Conservation (phyloP, 2,888 invertebrate species). For the Leistus spinibarbis region DNA sequence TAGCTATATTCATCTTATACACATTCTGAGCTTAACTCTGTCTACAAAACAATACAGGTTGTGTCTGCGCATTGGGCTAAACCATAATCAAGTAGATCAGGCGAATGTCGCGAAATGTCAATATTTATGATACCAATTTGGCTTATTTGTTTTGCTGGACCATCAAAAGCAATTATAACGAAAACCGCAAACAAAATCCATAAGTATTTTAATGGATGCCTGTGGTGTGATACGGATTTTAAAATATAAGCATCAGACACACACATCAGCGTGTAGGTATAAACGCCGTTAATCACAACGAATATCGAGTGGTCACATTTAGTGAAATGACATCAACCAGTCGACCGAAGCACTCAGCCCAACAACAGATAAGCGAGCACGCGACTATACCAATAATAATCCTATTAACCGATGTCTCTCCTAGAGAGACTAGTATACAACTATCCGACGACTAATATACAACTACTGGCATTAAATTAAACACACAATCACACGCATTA, state of each 20-base stretch:
- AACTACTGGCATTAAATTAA: neutral
- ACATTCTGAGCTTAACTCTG: no score
- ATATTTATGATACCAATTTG: neutral
- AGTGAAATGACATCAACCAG: conserved; percentile 31
- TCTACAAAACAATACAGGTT: no score
- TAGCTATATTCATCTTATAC: no score
- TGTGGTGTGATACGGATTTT: conserved; percentile 19
- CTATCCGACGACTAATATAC: neutral
- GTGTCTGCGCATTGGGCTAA: no score
- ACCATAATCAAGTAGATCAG: no score
- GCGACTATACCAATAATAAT: conserved; percentile 38
- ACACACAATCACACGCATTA: neutral
- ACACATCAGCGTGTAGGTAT: neutral
- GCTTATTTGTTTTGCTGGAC: no score
- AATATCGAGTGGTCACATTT: conserved; percentile 36
- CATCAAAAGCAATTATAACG: neutral
- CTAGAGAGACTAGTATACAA: neutral
- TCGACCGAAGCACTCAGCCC: conserved; percentile 29
- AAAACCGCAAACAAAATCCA: neutral
- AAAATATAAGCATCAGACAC: conserved; percentile 25
- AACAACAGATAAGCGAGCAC: conserved; percentile 29
- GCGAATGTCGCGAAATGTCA: no score
- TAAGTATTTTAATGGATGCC: neutral
- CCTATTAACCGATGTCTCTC: conserved; percentile 36
- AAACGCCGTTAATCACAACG: conserved; percentile 28